A percentile compares a stretch with the other conserved stretches of the same genome.
Evolutionary conservation across 1,140 invertebrate genomes (phyloP).

Genomic region (Dendroctonus valens): DNA sequence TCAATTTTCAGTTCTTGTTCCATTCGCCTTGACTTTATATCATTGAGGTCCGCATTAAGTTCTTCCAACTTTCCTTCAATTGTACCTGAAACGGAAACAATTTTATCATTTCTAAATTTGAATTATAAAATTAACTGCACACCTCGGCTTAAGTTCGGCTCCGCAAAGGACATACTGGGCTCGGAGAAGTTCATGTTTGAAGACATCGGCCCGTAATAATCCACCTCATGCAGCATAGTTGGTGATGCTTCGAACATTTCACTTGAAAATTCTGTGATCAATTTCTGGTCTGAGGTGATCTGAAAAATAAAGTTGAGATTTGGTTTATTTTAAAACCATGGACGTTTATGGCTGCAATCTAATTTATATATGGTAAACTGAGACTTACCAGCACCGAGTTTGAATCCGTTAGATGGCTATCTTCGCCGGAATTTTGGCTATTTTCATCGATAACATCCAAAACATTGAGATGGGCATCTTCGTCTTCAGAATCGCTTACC

Average conservation of each 20-base stretch:
- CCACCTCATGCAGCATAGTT: constrained; percentile 44
- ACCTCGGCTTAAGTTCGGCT: constrained; percentile 47
- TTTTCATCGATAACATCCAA: constrained; percentile 76
- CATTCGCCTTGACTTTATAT: constrained; percentile 67
- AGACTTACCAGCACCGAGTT: constrained; percentile 59
- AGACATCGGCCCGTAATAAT: constrained; percentile 46
- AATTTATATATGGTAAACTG: constrained; percentile 10
- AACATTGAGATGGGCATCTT: constrained; percentile 68
- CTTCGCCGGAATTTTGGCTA: constrained; percentile 70
- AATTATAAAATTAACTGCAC: not conserved
- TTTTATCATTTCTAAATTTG: constrained; percentile 1
- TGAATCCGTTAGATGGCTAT: constrained; percentile 74
- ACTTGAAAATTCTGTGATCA: constrained; percentile 49
- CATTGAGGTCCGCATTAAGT: constrained; percentile 67
- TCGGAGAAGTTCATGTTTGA: constrained; percentile 40
- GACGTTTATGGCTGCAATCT: not conserved
- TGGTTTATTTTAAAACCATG: constrained; percentile 36
- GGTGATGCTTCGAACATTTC: constrained; percentile 48
- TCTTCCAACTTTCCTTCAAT: constrained; percentile 58
- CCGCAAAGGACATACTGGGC: constrained; percentile 40
- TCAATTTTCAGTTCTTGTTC: constrained; percentile 81
- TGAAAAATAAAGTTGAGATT: not conserved
- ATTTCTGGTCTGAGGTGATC: constrained; percentile 40
- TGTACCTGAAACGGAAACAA: constrained; percentile 47
- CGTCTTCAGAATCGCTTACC: constrained; percentile 79